These are phyloP conservation scores for Bombus fervidus DNA, from an alignment of 1,140 invertebrate genomes.

Conservation along the genomic window DNA sequence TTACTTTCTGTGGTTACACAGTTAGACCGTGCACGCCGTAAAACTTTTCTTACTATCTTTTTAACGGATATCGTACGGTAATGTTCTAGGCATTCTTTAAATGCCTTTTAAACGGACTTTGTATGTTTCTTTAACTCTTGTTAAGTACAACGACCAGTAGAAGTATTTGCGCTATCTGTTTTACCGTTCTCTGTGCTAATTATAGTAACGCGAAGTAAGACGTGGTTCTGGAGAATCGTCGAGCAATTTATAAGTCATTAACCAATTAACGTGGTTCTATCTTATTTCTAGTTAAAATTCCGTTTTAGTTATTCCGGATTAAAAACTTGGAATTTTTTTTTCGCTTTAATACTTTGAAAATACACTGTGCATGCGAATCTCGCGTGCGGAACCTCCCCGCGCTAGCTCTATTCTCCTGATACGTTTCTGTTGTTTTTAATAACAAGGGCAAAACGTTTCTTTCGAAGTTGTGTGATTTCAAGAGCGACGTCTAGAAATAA, in stretches of 20 bases:
- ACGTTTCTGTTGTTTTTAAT: constrained; percentile 7
- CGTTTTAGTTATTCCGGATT: not conserved
- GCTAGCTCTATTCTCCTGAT: not conserved
- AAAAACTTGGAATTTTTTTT: not conserved
- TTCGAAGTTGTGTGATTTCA: not conserved
- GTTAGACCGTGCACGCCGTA: not conserved
- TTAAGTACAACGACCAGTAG: no score
- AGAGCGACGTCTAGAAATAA: not conserved
- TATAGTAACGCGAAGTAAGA: no score
- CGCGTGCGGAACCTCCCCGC: no score
- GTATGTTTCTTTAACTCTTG: no score
- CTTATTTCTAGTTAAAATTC: not conserved
- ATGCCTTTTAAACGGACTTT: no score
- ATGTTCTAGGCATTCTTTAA: no score
- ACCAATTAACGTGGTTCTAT: not conserved
- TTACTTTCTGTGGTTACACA: not conserved
- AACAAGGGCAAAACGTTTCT: not conserved
- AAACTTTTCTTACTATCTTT: not conserved
- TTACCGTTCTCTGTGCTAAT: no score
- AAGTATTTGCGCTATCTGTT: no score
- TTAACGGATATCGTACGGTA: not conserved
- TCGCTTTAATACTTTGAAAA: constrained; percentile 28
- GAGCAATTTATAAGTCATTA: no score
- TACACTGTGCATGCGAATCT: not conserved
- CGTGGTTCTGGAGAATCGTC: no score